phyloP scores from a whole-genome alignment of 2,888 invertebrate species.

The Gymnosoma rotundatum region DNA sequence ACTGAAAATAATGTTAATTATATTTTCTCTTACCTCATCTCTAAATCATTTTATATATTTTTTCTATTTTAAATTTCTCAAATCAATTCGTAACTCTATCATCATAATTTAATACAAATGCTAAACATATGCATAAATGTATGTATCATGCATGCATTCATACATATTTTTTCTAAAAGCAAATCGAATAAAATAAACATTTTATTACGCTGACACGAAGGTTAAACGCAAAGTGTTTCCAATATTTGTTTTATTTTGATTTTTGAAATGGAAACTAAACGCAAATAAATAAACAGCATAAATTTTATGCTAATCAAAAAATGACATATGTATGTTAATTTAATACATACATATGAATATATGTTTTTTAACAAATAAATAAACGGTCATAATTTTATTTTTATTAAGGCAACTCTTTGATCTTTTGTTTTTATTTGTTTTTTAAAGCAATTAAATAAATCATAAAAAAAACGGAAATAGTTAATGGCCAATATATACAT shows the following conservation, averaged over 20 bases:
- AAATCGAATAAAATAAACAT: not conserved
- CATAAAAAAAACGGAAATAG: slow-evolving; percentile 23
- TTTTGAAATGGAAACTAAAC: not conserved
- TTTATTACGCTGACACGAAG: not conserved
- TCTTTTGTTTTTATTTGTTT: slow-evolving; percentile 3
- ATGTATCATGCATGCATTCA: no score
- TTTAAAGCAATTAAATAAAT: slow-evolving; percentile 58
- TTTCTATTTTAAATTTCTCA: no score
- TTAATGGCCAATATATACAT: not conserved
- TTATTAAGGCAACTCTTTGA: not conserved
- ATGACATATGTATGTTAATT: slow-evolving; percentile 50
- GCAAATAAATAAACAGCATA: not conserved
- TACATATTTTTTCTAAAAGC: not conserved
- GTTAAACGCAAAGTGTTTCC: not conserved
- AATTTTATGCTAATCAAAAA: slow-evolving; percentile 60
- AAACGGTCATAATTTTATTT: not conserved
- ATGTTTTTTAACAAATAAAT: slow-evolving; percentile 7
- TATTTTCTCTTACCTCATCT: no score
- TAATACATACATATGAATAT: not conserved
- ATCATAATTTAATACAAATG: no score
- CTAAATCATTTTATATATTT: no score
- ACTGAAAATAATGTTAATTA: no score
- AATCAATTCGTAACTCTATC: no score
- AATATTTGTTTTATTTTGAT: not conserved
- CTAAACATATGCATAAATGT: no score